Base-by-base conservation (phyloP, 2,113 vertebrate species). In the Jaculus jaculus region DNA sequence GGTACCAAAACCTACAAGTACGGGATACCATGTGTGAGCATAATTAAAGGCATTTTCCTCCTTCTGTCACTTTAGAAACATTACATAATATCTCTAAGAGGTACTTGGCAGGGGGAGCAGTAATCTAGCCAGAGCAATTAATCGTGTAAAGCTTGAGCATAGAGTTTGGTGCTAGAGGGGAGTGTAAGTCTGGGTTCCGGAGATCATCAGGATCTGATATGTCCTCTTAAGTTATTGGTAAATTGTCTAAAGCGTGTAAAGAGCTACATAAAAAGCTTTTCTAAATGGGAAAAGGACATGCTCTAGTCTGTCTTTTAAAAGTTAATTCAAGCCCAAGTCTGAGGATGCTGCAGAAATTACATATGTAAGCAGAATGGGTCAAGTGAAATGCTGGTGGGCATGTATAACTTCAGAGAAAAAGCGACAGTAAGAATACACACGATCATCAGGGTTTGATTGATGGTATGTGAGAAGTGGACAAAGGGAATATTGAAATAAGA, bases 221-320 rank as follows among this genome's bases (percentile, higher is more conserved):
- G 11, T 90, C 51, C 65, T 69, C 28, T 63, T 77, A 84, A 68
- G 23, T 26, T 93, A 66, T 91, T 61, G 91, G 24, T 94, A 86
- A 78, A 58, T 66, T 71, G 8, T 69, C 60, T 60, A 80, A 51
- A 54, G 34, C 4, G 16, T 69, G 10, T 77, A 86, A 34, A 26
- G 74, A 42, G 12, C 11, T 69, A 28, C 28, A 47, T 2, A 54
- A 18, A 74, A 17, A 13, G n/a, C n/a, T 8, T 90, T 83, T 90
- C 58, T 47, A 69, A 75, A 71, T 32, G 69, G 18, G 10, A 15
- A 90, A 88, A 80, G 84, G 4, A 63, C 2, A 1, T 61, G 68
- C 11, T 75, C 39, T 75, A 16, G 54, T 84, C 63, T 87, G 32
- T 78, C 26, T 79, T 94, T 90, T 79, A 90, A 75, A 90, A 73